phyloP scores from a whole-genome alignment of 2,797 vertebrate species.

The Pagetopsis macropterus region DNA sequence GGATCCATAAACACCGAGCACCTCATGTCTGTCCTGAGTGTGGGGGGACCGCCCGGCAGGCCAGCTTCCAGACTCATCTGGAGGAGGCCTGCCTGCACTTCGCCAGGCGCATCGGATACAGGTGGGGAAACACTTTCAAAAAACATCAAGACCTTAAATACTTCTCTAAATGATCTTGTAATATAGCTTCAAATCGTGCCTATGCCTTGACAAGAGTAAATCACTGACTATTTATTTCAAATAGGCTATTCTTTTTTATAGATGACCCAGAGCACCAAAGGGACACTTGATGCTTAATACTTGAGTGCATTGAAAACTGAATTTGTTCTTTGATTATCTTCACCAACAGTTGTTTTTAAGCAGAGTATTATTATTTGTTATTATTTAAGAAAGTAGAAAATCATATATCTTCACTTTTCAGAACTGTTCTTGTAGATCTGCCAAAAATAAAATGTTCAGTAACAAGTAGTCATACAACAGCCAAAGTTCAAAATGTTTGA shows the following conservation, averaged over 20 bases:
- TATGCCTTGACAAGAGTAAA: not conserved
- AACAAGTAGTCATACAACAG: not conserved
- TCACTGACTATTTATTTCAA: not conserved
- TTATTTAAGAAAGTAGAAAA: not conserved
- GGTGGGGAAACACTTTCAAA: conserved; percentile 73
- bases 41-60: conserved; percentile 88
- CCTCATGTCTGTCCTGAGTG: conserved; percentile 96
- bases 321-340: not conserved
- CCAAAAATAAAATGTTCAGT: not conserved
- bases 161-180: not conserved
- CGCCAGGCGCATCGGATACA: conserved; percentile 94
- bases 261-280: not conserved
- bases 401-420: not conserved
- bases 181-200: not conserved
- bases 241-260: not conserved
- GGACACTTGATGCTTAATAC: not conserved
- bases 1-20: conserved; percentile 91
- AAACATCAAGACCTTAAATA: not conserved
- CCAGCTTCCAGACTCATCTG: conserved; percentile 90
- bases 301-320: not conserved
- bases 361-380: not conserved
- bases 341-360: not conserved
- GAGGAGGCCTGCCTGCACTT: conserved; percentile 94
- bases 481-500: no score
- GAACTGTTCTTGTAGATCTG: not conserved